Percentiles rank a stretch among this genome's conserved stretches.
Conservation (phyloP, 2,113 vertebrate genomes). For the Hippolais icterina region DNA sequence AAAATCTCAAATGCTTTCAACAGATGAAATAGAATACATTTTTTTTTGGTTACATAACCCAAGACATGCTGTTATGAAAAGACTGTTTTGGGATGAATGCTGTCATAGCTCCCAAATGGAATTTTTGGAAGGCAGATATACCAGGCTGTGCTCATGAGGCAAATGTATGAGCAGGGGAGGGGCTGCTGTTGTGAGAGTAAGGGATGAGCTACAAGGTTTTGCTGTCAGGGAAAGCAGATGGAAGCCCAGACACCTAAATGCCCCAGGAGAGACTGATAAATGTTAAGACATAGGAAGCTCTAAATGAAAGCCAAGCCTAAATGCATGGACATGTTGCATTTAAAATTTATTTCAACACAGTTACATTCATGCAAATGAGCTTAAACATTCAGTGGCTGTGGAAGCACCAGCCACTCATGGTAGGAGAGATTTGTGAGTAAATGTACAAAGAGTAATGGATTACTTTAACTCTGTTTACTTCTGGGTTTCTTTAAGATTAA, state of each 20-base stretch:
- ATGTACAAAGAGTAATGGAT: background rate
- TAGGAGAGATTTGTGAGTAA: background rate
- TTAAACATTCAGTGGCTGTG: background rate
- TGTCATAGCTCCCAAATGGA: background rate
- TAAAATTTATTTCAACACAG: background rate
- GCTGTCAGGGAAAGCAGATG: rapidly evolving
- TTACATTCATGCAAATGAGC: background rate
- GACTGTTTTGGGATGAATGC: background rate
- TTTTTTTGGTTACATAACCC: too few species aligned
- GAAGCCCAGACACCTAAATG: rapidly evolving
- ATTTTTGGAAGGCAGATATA: background rate
- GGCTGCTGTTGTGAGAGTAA: background rate
- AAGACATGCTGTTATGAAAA: background rate
- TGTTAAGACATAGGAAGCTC: background rate
- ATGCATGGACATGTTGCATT: background rate
- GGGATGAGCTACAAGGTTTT: background rate
- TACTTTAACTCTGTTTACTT: background rate
- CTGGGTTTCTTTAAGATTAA: background rate
- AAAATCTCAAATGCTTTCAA: too few species aligned
- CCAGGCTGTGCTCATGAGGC: background rate
- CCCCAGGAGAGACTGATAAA: background rate
- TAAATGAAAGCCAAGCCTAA: background rate
- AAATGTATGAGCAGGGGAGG: background rate
- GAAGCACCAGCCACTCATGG: rapidly evolving
- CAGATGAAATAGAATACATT: too few species aligned